Evolutionary conservation across 2,113 vertebrate genomes (phyloP), one percentile per base, ranked within the genome.

Genomic region (Urocynchramus pylzowi): DNA sequence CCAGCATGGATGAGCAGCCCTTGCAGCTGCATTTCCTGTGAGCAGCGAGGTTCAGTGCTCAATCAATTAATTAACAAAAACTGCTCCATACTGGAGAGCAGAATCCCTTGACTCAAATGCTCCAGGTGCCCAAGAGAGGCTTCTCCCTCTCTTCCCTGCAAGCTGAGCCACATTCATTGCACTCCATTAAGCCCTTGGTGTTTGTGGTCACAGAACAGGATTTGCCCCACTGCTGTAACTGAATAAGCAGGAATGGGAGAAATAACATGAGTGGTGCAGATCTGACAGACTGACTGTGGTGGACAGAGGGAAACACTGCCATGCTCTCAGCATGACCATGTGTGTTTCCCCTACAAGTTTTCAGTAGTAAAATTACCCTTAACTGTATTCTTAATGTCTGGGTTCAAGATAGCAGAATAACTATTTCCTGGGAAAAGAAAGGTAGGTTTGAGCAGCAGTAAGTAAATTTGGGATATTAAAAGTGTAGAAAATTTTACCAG

Each of bases 1-100:
- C 45, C 90, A 74, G 65, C 69, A 31, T 16, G 84, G 74, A 33
- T 45, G 81, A 76, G 84, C 96, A 75, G 52, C 76, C 69, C 52
- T 61, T 86, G 68, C 89, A 81, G 94, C 79, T 83, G 87, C 90
- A 61, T 59, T 59, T 44, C 41, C 75, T 77, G 0, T 26, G 49
- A 64, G 84, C 91, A 44, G 52, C 5, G 64, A 84, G 65, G 24
- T n/a, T 45, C 31, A 41, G 73, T 68, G 82, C 71, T 81, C 45
- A 26, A 49, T 88, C 71, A 69, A 2, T 90, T 28, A 15, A n/a
- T 84, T 39, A 77, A 41, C 42, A 67, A 69, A 75, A 80, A 4
- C 42, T 20, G 6, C 82, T 85, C 79, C 10, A 1, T 11, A 1
- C 41, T 54, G 63, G n/a, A 69, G 83, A 88, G 30, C 63, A 88